Conservation (phyloP, 2,113 vertebrate genomes). For the Onychorhynchus coronatus region DNA sequence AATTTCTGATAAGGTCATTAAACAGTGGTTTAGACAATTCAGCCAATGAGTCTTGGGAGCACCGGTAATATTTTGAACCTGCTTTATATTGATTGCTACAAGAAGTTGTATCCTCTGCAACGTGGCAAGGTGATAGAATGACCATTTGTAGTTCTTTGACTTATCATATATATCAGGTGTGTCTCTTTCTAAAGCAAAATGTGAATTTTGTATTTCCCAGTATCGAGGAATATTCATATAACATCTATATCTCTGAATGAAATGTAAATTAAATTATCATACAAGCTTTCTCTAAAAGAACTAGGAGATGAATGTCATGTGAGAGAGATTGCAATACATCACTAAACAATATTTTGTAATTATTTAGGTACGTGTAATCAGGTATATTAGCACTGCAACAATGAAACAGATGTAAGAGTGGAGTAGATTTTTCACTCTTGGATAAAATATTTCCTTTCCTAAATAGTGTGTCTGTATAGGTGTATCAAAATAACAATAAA, state of each 20-base stretch:
- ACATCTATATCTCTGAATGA: not conserved
- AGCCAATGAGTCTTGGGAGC: not conserved
- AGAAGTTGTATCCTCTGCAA: not conserved
- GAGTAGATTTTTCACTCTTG: not conserved
- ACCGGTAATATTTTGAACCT: not conserved
- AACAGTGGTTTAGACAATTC: not conserved
- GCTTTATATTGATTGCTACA: not conserved
- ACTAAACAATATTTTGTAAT: not conserved
- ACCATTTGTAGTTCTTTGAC: not conserved
- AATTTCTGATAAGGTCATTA: not conserved
- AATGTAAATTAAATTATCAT: not conserved
- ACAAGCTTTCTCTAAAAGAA: not conserved
- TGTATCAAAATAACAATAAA: not conserved
- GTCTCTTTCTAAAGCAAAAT: not conserved
- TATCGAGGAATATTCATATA: not conserved
- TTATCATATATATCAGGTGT: not conserved
- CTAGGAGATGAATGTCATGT: not conserved
- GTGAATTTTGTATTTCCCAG: not conserved
- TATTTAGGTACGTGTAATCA: not conserved
- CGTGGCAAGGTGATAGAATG: not conserved
- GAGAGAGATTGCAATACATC: not conserved
- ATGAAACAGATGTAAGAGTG: not conserved
- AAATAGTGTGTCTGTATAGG: not conserved
- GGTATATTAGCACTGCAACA: not conserved
- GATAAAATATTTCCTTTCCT: not conserved